Base-by-base conservation (phyloP, 2,113 vertebrate species). In the Dolichotis patagonum region DNA sequence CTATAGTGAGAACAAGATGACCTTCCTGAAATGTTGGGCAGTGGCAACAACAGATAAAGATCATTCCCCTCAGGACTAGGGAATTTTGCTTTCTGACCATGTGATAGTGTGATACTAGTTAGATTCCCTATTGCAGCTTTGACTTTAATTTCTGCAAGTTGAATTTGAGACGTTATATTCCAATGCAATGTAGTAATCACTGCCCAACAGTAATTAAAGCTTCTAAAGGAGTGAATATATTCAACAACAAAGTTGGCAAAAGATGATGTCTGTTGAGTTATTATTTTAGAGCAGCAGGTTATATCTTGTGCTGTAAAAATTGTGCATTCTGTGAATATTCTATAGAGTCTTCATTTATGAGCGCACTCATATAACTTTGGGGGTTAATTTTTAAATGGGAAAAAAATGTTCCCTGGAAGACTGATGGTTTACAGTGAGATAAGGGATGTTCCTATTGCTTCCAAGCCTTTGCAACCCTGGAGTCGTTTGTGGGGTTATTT, bases 91-190 rank as follows among this genome's bases (percentile, higher is more conserved):
- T 81, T 82, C 62, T 83, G 71, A 46, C 56, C 22, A 3, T 35
- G 83, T 58, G 81, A 91, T 43, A 32, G 17, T 43, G 4, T 73
- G 89, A 93, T 85, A 81, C 49, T 24, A 54, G 46, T 90, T 89
- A 92, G 77, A 81, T 54, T 92, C 54, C 5, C 49, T 52, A n/a
- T 49, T 8, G 28, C 62, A 69, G 65, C n/a, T 63, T 94, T 28
- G 19, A 75, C 58, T 96, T 58, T 43, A 17, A 83, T 95, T 96
- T 96, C 95, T 86, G 60, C 52, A 88, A 75, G 65, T 88, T 92
- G 92, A 95, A 95, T 84, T 56, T 88, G 90, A 97, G 77, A 86
- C 19, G 49, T 96, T 93, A n/a, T 96, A 52, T 95, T 91, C 41
- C 73, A 82, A 30, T 71, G 87, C 58, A 90, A 30, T 96, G 58